phyloP scores from a whole-genome alignment of 2,888 invertebrate genomes.

The Gymnosoma rotundatum region DNA sequence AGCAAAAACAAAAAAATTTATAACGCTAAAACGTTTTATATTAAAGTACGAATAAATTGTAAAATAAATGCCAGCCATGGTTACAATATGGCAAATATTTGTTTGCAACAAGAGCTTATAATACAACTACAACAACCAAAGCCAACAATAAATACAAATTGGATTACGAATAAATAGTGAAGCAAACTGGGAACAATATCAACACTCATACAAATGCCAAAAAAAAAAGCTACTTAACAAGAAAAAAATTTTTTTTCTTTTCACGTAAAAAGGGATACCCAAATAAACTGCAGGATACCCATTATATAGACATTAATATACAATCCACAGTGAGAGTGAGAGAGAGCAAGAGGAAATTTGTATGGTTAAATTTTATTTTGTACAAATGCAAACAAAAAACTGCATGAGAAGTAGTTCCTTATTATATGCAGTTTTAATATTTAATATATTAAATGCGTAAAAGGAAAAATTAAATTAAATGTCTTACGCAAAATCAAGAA shows the following conservation, averaged over 20 bases:
- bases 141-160: conserved; percentile 47
- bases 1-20: not conserved
- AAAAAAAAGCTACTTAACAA: conserved; percentile 22
- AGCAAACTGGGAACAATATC: not conserved
- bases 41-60: conserved; percentile 59
- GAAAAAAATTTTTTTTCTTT: conserved; percentile 16
- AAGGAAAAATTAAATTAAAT: too few relatives aligned
- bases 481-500: too few relatives aligned
- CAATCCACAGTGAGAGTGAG: conserved; percentile 1
- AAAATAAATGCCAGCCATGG: conserved; percentile 58
- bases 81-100: conserved; percentile 54
- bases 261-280: not conserved
- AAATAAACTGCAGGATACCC: conserved; percentile 5
- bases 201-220: not conserved
- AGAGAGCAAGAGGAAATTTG: not conserved
- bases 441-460: too few relatives aligned
- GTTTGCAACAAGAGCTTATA: conserved; percentile 44
- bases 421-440: too few relatives aligned
- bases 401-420: too few relatives aligned
- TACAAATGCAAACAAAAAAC: not conserved
- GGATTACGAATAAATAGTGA: conserved; percentile 31
- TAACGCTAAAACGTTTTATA: conserved; percentile 10
- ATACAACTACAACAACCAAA: conserved; percentile 1
- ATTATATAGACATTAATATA: conserved; percentile 26
- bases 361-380: conserved; percentile 31